Evolutionary conservation across 1,140 invertebrate species (phyloP), one percentile per base, ranked within the genome.

Genomic region (Micrasema longulum): DNA sequence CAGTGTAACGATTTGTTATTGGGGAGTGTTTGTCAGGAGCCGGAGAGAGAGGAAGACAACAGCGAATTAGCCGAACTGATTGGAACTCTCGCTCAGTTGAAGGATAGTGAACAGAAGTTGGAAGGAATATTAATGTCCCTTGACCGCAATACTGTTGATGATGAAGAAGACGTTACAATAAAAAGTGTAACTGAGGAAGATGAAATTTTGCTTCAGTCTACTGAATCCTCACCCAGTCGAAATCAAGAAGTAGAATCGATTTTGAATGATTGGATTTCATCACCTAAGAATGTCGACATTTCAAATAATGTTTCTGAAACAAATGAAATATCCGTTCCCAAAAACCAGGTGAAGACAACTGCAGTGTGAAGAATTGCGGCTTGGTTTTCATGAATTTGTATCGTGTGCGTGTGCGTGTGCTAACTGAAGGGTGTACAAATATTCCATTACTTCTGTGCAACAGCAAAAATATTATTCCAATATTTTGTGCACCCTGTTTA

Each of bases 61-160:
- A 71, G 48, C 26, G 71, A 73, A 55, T 20, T 76, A 2, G 48
- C 48, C 16, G 84, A 85, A 77, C 75, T 85, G 41, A 76, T 83
- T 53, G 77, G 81, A 76, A 85, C 83, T 79, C 79, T 85, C 55
- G 79, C 80, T 79, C 80, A 84, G 69, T 78, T 85, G 63, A 84
- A 82, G 78, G 84, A 86, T 73, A 86, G 83, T 73, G 83, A 86
- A 79, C 79, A 48, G 12, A 85, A 84, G 76, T 75, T 86, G 48
- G 78, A 81, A 77, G 73, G 64, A 65, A 80, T 85, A 36, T 72
- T 85, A 35, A 55, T 73, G 45, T 77, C 79, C 20, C 78, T 73
- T 52, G 77, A 79, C n/a, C 78, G 80, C 41, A 80, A 79, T 47
- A 76, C 79, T 4, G 77, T 79, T 22, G 73, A 69, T 18, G 80